Conservation (phyloP, 2,797 vertebrate species). For the Onychomys leucogaster region DNA sequence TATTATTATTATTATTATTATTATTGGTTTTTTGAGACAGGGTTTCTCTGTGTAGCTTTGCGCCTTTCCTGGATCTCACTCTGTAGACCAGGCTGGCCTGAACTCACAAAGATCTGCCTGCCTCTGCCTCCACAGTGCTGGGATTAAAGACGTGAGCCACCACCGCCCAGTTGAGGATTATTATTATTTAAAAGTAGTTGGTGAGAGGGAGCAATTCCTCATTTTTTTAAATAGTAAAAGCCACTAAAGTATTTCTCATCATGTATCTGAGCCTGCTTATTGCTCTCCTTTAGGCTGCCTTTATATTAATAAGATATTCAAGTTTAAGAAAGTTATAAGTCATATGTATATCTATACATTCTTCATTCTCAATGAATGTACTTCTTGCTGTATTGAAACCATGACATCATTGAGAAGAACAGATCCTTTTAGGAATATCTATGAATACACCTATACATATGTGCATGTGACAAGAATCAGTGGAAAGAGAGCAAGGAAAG, state of each 20-base stretch:
- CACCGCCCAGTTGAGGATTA: too few species aligned
- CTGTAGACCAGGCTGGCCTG: too few species aligned
- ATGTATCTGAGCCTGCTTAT: not conserved
- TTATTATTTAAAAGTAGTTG: conserved; percentile 72
- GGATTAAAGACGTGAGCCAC: too few species aligned
- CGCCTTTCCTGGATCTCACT: too few species aligned
- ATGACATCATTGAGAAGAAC: not conserved
- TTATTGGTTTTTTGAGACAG: too few species aligned
- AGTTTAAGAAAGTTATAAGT: conserved; percentile 38
- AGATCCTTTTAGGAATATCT: not conserved
- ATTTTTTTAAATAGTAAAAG: conserved; percentile 23
- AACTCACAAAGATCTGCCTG: too few species aligned
- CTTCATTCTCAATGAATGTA: conserved; percentile 61
- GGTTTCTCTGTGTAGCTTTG: too few species aligned
- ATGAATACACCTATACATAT: not conserved
- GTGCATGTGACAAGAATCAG: not conserved
- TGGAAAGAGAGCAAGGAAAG: not conserved
- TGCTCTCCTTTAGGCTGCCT: conserved; percentile 58
- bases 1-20: too few species aligned
- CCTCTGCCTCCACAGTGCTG: too few species aligned
- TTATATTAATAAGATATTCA: not conserved
- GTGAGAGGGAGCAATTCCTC: conserved; percentile 62
- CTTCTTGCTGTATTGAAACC: conserved; percentile 42
- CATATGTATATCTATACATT: not conserved
- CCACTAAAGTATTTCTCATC: not conserved